These are phyloP conservation scores for Coenobita brevimanus DNA, from an alignment of 1,140 invertebrate species.

Conservation along the genomic window DNA sequence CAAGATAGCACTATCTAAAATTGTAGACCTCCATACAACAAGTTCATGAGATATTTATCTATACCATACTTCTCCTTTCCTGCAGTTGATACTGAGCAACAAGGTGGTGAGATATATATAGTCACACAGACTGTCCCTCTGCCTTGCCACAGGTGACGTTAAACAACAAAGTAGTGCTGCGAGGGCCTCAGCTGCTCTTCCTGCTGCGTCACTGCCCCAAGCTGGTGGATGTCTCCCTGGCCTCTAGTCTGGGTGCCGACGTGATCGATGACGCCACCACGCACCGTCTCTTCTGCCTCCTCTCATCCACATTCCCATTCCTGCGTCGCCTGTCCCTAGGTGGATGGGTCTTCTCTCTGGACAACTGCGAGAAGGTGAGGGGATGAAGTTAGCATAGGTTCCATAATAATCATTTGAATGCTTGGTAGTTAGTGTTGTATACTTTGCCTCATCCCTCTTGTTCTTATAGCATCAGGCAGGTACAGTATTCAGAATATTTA, in stretches of 20 bases:
- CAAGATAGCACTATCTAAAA: no score
- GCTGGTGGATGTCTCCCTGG: slow-evolving; percentile 76
- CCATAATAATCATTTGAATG: neutral
- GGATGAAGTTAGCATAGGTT: neutral
- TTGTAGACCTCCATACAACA: no score
- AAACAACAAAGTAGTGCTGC: slow-evolving; percentile 75
- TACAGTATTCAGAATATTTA: no score
- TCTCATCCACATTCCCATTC: slow-evolving; percentile 73
- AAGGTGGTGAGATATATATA: slow-evolving; percentile 49
- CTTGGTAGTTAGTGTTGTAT: neutral
- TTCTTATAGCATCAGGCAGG: no score
- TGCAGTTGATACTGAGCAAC: no score
- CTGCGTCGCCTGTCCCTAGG: slow-evolving; percentile 74
- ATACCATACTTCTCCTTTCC: no score
- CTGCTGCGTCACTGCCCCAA: slow-evolving; percentile 75
- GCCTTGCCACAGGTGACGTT: slow-evolving; percentile 70
- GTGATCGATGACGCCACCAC: slow-evolving; percentile 75
- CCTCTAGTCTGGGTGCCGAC: slow-evolving; percentile 72
- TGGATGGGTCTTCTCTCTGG: slow-evolving; percentile 74
- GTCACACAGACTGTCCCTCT: neutral
- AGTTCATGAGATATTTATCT: no score
- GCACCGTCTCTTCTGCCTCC: slow-evolving; percentile 73
- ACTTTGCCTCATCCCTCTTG: neutral
- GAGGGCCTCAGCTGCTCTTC: slow-evolving; percentile 75
- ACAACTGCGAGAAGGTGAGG: slow-evolving; percentile 73